These are phyloP conservation scores for Channallabes apus DNA, from an alignment of 2,797 vertebrate species.

Conservation along the genomic window DNA sequence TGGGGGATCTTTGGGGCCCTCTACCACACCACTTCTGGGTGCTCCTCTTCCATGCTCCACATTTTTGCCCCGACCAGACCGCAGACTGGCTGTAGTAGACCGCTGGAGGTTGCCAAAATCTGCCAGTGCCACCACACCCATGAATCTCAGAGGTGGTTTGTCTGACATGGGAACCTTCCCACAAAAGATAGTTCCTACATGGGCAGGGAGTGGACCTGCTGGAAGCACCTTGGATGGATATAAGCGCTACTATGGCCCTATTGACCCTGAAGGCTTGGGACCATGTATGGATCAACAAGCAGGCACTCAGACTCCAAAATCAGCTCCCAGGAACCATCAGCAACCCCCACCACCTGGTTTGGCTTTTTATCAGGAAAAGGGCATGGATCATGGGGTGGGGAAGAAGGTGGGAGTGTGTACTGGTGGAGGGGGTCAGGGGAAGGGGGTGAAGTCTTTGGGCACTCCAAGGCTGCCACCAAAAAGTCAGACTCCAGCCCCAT, in stretches of 20 bases:
- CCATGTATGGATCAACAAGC: conserved; percentile 81
- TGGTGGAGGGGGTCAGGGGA: conserved; percentile 79
- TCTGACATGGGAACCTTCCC: conserved; percentile 76
- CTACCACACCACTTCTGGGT: conserved; percentile 77
- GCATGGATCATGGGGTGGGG: conserved; percentile 78
- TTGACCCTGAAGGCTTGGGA: conserved; percentile 88
- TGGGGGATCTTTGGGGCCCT: conserved; percentile 76
- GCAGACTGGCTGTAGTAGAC: conserved; percentile 82
- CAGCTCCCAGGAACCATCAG: conserved; percentile 76
- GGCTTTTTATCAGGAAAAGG: conserved; percentile 80
- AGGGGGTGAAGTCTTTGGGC: conserved; percentile 77
- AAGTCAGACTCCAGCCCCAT: conserved; percentile 75
- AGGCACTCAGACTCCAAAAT: conserved; percentile 83
- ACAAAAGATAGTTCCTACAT: conserved; percentile 75
- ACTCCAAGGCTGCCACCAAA: conserved; percentile 77
- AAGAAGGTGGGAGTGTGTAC: conserved; percentile 79
- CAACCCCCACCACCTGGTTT: conserved; percentile 77
- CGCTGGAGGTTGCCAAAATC: conserved; percentile 84
- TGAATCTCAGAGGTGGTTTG: conserved; percentile 69
- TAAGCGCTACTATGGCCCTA: conserved; percentile 92
- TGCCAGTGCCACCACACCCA: conserved; percentile 69
- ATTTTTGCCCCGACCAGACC: conserved; percentile 83
- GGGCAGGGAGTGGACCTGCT: conserved; percentile 72
- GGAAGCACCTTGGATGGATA: conserved; percentile 84
- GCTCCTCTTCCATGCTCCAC: conserved; percentile 82